Base-by-base conservation (phyloP, 2,113 vertebrate species). In the Tringa solitaria region DNA sequence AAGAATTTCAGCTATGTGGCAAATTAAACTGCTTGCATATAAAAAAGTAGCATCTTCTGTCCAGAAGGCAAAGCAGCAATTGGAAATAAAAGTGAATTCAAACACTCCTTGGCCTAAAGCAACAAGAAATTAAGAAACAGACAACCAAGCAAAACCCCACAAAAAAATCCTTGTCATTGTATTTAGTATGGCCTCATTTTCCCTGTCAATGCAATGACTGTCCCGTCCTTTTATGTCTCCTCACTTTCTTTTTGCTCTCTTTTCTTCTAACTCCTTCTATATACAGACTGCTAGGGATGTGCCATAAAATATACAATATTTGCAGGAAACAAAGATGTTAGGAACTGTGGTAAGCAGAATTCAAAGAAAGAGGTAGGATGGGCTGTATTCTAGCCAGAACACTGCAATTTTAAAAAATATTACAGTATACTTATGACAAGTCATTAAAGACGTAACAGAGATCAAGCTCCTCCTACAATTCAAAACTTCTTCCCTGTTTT, bases 1-100 rank as follows among this genome's bases (percentile, higher is more conserved):
- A 98, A 97, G 94, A 98, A 97, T 96, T 91, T 94, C 95, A 97
- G 69, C 87, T 97, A 96, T 95, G 92, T 95, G 84, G 80, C 74
- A 98, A 98, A 98, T 57, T 86, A 97, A 97, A 90, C 59, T 95
- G 84, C 87, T 89, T 85, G 80, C 91, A 80, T 93, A 91, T 93
- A 96, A 96, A 94, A 94, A 95, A 84, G 83, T 77, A 83, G 59
- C 57, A 95, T 94, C 73, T 96, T 95, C 86, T 78, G 90, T 74
- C 81, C 78, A 86, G 85, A 98, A 91, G 77, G 87, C 84, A 93
- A 92, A 94, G 56, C 32, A 92, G 74, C 60, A 92, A 92, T 21
- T 84, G 35, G 70, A 92, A 87, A 79, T 86, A 53, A 96, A 93
- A 91, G 74, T 59, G 59, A 96, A 93, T 89, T 83, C 74, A 87